Base-by-base conservation (phyloP, 2,113 vertebrate genomes). In the Oryzias celebensis region DNA sequence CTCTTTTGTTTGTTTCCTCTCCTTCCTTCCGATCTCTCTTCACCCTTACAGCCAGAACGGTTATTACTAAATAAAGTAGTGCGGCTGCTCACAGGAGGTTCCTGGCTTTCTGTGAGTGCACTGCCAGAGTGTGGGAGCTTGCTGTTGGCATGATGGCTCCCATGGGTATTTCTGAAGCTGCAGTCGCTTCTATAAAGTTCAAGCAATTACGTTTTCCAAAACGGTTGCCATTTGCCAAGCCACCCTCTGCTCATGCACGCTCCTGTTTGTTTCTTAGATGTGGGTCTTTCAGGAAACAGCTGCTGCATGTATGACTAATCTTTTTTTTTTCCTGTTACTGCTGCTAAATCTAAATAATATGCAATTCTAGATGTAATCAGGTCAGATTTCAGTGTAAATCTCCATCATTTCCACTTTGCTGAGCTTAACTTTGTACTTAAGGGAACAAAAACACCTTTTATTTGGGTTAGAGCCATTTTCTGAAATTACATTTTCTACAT, bases 141-240 rank as follows among this genome's bases (percentile, higher is more conserved):
- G 68, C 58, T 54, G 73, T 82, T 76, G 71, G 71, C 75, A 78
- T 83, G 87, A 85, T 77, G 84, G 69, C 74, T 89, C 87, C 74
- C 70, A 23, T 75, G 83, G 71, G 78, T 69, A 64, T 86, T 83
- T 81, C 72, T 64, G 77, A 71, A 82, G 81, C 82, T 75, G 73
- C 75, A 67, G 76, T 80, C 59, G 77, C 85, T 84, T 83, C 78
- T 85, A 70, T 81, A 86, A 89, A 87, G 82, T 89, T 89, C 85
- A 89, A 82, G 75, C 84, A 86, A 82, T 89, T 89, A 86, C 82
- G 81, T 82, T 85, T 85, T 73, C 73, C 72, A 47, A 82, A 36
- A 67, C 26, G 70, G 83, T 41, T 81, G 80, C 82, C 85, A 80
- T 85, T 87, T 85, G 62, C 81, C 78, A 80, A 36, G 80, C 69